phyloP scores from a whole-genome alignment of 92 coral and sea anemone species.

The Micromussa lordhowensis region DNA sequence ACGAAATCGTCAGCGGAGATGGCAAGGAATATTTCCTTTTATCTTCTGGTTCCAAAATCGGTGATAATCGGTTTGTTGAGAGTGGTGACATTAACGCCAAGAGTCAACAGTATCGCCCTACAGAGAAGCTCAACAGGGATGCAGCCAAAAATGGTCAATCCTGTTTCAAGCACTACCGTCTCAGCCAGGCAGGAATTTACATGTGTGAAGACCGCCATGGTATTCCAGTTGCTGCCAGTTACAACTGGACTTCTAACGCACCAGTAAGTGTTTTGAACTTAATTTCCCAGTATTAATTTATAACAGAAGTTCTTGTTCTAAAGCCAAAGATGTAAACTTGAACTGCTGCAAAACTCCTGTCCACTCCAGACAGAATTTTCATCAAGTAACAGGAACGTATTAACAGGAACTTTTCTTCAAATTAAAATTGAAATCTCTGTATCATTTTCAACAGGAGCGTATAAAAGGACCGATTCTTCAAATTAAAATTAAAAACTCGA shows the following conservation, averaged over 20 bases:
- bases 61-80: conserved; percentile 61
- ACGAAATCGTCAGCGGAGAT: conserved; percentile 51
- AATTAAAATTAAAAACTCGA: too few relatives aligned
- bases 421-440: too few relatives aligned
- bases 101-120: conserved; percentile 28
- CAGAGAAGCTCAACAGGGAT: conserved; percentile 50
- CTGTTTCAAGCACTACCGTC: conserved; percentile 59
- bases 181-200: conserved; percentile 58
- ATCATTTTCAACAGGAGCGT: too few relatives aligned
- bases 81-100: conserved; percentile 34
- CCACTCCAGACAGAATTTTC: too few relatives aligned
- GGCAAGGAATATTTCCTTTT: conserved; percentile 48
- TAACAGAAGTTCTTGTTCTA: background rate
- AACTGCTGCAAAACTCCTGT: background rate
- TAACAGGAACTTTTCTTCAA: too few relatives aligned
- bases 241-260: conserved; percentile 58
- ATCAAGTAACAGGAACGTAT: too few relatives aligned
- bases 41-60: conserved; percentile 61
- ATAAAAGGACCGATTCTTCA: too few relatives aligned
- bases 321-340: background rate
- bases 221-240: conserved; percentile 50
- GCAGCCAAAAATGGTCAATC: conserved; percentile 29
- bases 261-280: conserved; percentile 33
- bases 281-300: background rate
- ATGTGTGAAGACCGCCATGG: conserved; percentile 62